Base-by-base conservation (phyloP, 2,113 vertebrate species). In the Herpailurus yagouaroundi region DNA sequence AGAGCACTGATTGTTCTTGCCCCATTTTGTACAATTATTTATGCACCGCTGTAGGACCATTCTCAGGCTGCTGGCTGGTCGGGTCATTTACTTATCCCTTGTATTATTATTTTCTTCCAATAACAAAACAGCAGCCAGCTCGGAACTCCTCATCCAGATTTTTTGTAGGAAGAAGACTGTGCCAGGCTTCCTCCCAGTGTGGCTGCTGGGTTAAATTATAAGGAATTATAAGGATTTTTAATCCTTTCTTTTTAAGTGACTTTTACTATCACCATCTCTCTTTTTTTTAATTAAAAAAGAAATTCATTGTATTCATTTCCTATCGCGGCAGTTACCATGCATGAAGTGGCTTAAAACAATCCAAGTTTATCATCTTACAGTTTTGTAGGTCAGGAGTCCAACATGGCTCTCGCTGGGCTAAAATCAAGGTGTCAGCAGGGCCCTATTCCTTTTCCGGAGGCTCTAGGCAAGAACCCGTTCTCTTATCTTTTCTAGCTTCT, bases 211-310 rank as follows among this genome's bases (percentile, higher is more conserved):
- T 84, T 95, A 71, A 52, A 88, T 63, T 84, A 71, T 21, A 71
- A 83, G 29, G 12, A 83, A 23, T 2, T 16, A 69, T 77, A 45
- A 45, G 45, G 45, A 45, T 81, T 55, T 66, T 84, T 18, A 50
- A 92, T 36, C 60, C 9, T 96, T 29, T 71, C 69, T 60, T 86
- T 86, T 82, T 50, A 96, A 88, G 45, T 87, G 55, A 94, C 71
- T 55, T 89, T 84, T 71, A 29, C 50, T 57, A 89, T 50, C 27
- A 60, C 31, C 23, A 36, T 50, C 80, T 48, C 31, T 55, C 45
- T 36, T 81, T 83, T 69, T 52, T 48, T 66, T 79, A 19, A 69
- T 14, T 57, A 7, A 89, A 85, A 80, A 83, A 69, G 21, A 84
- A 93, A 52, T 84, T 15, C 19, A 29, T 73, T 84, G 52, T 55